Evolutionary conservation across 1,140 invertebrate genomes (phyloP).

Genomic region (Drosophila aff.): DNA sequence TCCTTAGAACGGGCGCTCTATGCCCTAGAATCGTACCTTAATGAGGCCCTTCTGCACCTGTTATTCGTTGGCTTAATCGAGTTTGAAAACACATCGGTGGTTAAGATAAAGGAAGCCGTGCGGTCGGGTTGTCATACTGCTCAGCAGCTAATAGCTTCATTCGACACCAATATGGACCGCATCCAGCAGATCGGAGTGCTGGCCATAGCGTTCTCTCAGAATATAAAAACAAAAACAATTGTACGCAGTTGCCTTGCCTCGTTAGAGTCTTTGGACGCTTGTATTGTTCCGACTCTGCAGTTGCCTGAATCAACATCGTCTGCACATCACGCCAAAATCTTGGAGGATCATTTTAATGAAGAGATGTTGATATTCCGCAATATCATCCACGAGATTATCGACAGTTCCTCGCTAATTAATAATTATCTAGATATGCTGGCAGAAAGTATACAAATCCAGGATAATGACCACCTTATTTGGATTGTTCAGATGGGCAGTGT

Average conservation of each 20-base stretch:
- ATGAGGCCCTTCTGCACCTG: slow-evolving; percentile 70
- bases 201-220: slow-evolving; percentile 70
- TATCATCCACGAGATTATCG: slow-evolving; percentile 75
- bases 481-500: slow-evolving; percentile 67
- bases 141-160: slow-evolving; percentile 58
- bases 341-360: slow-evolving; percentile 74
- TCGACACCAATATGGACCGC: slow-evolving; percentile 75
- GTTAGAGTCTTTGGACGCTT: slow-evolving; percentile 71
- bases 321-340: slow-evolving; percentile 49
- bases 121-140: slow-evolving; percentile 5
- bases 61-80: slow-evolving; percentile 65
- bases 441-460: slow-evolving; percentile 34
- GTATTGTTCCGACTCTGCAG: slow-evolving; percentile 70
- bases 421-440: slow-evolving; percentile 67
- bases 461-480: slow-evolving; percentile 31
- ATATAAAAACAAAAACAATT: slow-evolving; percentile 72
- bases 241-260: slow-evolving; percentile 61
- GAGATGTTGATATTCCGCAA: slow-evolving; percentile 69
- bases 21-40: slow-evolving; percentile 69
- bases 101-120: slow-evolving; percentile 40
- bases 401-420: slow-evolving; percentile 63
- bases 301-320: slow-evolving; percentile 21
- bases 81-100: slow-evolving; percentile 51
- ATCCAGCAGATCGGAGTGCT: slow-evolving; percentile 79
- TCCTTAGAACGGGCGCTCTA: slow-evolving; percentile 63